Base-by-base conservation (phyloP, 2,113 vertebrate species). In the Eulemur rufifrons region DNA sequence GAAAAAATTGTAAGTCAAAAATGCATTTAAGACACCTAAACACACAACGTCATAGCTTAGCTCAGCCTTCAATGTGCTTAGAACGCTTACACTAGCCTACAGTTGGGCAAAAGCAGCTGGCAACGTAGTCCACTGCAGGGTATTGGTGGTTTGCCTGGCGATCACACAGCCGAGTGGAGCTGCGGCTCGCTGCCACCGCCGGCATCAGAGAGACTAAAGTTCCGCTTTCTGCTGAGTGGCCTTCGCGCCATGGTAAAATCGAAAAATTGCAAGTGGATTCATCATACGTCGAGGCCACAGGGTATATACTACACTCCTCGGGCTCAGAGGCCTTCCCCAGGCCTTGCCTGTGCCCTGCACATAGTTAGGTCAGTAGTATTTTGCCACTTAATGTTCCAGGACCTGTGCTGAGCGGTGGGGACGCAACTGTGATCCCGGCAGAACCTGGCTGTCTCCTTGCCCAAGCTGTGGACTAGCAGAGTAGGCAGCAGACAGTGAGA, bases 301-400 rank as follows among this genome's bases (percentile, higher is more conserved):
- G 68, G 34, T 12, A 5, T 32, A n/a, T 39, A 17, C 13, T 7
- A 2, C 0, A 6, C 8, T 13, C 34, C 25, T 71, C 27, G 14
- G 3, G 8, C 47, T 29, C 14, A 4, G 42, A 39, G 32, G 12
- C n/a, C 68, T 50, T 77, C 27, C 10, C 34, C 17, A 23, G 50
- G 3, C 56, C 63, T 12, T 29, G 45, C n/a, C 1, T 29, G 5
- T 25, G 68, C 52, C 61, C 2, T 15, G 37, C 17, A 29, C 21
- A 5, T 13, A 66, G 42, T 37, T 37, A 69, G 82, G 59, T 83
- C 47, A 8, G 20, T 47, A 8, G 59, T 27, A 42, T 2, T 25
- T 27, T 9, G 25, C 59, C 4, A 25, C 25, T 27, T 61, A 61
- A 21, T n/a, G 23, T 39, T 29, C 45, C 1, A 5, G 27, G 10